phyloP scores from a whole-genome alignment of 2,888 invertebrate genomes.

The Eristalis intricaria region DNA sequence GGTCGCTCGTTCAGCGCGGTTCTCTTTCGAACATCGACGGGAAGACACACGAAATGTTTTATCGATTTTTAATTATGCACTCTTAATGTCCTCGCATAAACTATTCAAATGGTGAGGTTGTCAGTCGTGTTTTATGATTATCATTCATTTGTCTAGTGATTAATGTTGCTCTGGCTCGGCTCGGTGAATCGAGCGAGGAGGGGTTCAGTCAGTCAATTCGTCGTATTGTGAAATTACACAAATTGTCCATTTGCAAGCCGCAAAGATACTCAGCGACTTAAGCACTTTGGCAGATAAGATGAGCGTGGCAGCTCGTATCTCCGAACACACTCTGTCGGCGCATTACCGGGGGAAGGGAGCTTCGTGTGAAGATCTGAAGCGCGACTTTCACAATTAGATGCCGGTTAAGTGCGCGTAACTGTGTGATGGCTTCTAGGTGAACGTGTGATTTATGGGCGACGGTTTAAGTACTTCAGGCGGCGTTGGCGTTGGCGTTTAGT shows the following conservation, averaged over 20 bases:
- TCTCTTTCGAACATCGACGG: not conserved
- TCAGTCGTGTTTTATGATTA: conserved; percentile 53
- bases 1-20: not conserved
- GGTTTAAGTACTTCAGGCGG: not conserved
- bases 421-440: not conserved
- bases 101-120: conserved; percentile 41
- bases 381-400: conserved; percentile 5
- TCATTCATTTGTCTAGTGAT: conserved; percentile 42
- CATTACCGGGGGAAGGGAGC: not conserved
- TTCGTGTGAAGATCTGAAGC: not conserved
- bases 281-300: not conserved
- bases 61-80: conserved; percentile 66
- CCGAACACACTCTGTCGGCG: not conserved
- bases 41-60: conserved; percentile 37
- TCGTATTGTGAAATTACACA: conserved; percentile 56
- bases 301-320: not conserved
- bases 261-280: conserved; percentile 15
- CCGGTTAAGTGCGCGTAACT: not conserved
- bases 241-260: conserved; percentile 50
- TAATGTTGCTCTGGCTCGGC: not conserved
- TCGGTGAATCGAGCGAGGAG: not conserved
- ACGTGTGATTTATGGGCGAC: conserved; percentile 12
- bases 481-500: not conserved
- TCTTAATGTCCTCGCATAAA: conserved; percentile 34
- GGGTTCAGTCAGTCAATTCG: not conserved